Conservation (phyloP, 1,140 invertebrate genomes). For the Drosophila funebris region DNA sequence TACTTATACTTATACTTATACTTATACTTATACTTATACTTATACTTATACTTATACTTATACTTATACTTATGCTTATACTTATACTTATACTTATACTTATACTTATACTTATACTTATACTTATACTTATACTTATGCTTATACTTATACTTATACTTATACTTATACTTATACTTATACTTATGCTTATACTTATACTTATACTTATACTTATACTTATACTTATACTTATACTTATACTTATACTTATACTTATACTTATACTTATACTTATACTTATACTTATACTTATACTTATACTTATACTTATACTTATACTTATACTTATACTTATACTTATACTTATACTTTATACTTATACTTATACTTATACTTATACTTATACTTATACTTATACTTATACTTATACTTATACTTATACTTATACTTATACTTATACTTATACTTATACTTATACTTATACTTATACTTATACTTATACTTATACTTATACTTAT, state of each 20-base stretch:
- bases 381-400: neutral
- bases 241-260: neutral
- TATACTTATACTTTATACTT: too few relatives aligned
- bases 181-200: neutral
- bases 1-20: neutral
- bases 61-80: neutral
- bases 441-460: neutral
- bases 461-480: neutral
- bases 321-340: neutral
- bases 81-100: neutral
- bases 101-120: too few relatives aligned
- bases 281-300: neutral
- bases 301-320: neutral
- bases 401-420: neutral
- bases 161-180: neutral
- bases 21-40: neutral
- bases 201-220: neutral
- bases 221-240: neutral
- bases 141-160: too few relatives aligned
- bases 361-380: neutral
- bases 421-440: neutral
- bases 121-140: neutral
- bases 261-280: neutral
- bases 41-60: neutral
- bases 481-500: neutral